These are phyloP conservation scores for Cryptophagus acutangulus DNA, from an alignment of 2,888 invertebrate genomes.

Conservation along the genomic window DNA sequence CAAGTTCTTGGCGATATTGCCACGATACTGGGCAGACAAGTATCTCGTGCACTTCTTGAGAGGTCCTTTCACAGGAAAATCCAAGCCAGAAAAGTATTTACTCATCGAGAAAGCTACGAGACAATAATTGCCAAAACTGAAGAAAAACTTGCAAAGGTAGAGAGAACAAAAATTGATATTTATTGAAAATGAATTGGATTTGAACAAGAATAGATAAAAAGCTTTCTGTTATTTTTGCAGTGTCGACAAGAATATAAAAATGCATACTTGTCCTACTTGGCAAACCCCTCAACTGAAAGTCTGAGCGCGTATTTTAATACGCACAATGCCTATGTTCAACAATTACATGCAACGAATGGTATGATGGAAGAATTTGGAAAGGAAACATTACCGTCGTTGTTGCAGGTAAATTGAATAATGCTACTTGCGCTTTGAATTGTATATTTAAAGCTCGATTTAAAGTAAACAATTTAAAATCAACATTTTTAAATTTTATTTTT, in stretches of 20 bases:
- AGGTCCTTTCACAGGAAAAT: constrained; percentile 86
- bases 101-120: constrained; percentile 86
- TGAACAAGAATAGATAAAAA: too few relatives aligned
- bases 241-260: constrained; percentile 84
- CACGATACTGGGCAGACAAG: constrained; percentile 68
- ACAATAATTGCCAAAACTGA: constrained; percentile 80
- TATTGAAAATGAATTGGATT: background rate
- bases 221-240: constrained; percentile 50
- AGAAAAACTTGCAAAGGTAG: constrained; percentile 67
- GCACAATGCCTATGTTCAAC: constrained; percentile 91
- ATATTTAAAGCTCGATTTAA: too few relatives aligned
- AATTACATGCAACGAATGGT: constrained; percentile 87
- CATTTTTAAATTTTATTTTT: too few relatives aligned
- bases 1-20: constrained; percentile 81
- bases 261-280: constrained; percentile 74
- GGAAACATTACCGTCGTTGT: constrained; percentile 77
- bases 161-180: constrained; percentile 3
- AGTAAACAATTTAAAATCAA: too few relatives aligned
- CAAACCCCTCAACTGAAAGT: constrained; percentile 64
- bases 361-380: constrained; percentile 86
- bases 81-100: constrained; percentile 84
- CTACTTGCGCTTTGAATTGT: too few relatives aligned
- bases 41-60: constrained; percentile 79
- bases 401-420: constrained; percentile 69
- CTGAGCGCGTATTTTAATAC: constrained; percentile 80